Base-by-base conservation (phyloP, 1,140 invertebrate genomes). In the Diploscapter pachys region DNA sequence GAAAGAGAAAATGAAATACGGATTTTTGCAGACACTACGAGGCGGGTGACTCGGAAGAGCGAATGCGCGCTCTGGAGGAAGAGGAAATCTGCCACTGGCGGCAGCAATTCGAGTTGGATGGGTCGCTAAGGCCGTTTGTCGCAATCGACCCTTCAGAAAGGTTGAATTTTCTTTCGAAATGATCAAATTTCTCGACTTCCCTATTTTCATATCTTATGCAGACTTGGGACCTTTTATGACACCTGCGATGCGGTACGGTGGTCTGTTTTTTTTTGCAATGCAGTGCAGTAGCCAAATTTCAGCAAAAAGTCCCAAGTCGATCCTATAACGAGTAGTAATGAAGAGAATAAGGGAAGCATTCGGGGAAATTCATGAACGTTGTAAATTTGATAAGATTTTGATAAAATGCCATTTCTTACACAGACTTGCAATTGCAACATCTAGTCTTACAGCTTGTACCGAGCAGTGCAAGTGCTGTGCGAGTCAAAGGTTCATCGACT, bases 21-120 rank as follows among this genome's bases (percentile, higher is more conserved):
- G 31, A 70, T 8, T 72, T 70, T 66, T 73, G 62, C 53, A 83
- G 83, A 62, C 85, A 85, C 70, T 85, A 85, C 73, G 81, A 76
- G 55, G 77, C 79, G 6, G 83, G 80, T 54, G 73, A 72, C 51
- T 70, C 84, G 50, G 63, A 71, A 48, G 80, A 85, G 50, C 77
- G 80, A 4, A 82, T 85, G 9, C 74, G 75, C 74, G 94, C 99
- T 86, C 88, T 99, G 77, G 96, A 99, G 86, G 94, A 98, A 86
- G 96, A 99, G 85, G 93, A 96, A 86, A 89, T 98, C 81, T 92
- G 94, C 81, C 95, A 93, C 55, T 97, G 95, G 95, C 89, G 94
- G 88, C 79, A 83, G 53, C 75, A 91, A 54, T 86, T 85, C 68
- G 68, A 71, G 31, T 63, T 59, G 31, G 81, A 84, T 63, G 80